phyloP scores from a whole-genome alignment of 2,113 vertebrate species.

The Chlamydotis undulata region DNA sequence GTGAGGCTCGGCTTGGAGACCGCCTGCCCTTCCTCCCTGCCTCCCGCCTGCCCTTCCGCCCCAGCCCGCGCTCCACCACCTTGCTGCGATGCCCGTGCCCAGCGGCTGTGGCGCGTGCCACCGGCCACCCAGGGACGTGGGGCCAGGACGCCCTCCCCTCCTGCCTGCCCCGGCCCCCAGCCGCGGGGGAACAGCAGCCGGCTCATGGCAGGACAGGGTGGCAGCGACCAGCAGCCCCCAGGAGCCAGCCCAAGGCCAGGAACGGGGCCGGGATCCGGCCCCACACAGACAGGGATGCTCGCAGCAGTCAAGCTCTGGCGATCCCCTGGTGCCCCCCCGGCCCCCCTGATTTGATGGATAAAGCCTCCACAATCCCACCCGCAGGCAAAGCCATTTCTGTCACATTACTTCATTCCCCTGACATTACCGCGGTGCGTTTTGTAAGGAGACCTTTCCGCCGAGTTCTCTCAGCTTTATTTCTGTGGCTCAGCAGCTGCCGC shows the following conservation, averaged over 20 bases:
- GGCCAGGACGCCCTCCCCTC: not conserved
- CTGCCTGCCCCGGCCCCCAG: not conserved
- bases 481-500: not conserved
- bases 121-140: not conserved
- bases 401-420: not conserved
- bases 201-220: not conserved
- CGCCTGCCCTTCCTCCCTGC: not conserved
- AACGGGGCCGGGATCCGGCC: not conserved
- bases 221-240: not conserved
- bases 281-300: not conserved
- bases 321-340: not conserved
- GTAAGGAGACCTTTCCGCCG: not conserved
- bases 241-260: not conserved
- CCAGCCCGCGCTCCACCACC: not conserved
- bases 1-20: not conserved
- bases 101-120: not conserved
- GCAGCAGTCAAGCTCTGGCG: not conserved
- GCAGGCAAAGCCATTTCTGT: not conserved
- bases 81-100: not conserved
- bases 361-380: not conserved
- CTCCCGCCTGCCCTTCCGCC: not conserved
- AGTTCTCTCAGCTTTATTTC: not conserved
- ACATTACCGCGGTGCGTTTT: not conserved
- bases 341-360: not conserved
- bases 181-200: not conserved